Percentiles rank a stretch among this genome's conserved stretches.
phyloP scores from a whole-genome alignment of 2,888 invertebrate species.

The Nowickia ferox region DNA sequence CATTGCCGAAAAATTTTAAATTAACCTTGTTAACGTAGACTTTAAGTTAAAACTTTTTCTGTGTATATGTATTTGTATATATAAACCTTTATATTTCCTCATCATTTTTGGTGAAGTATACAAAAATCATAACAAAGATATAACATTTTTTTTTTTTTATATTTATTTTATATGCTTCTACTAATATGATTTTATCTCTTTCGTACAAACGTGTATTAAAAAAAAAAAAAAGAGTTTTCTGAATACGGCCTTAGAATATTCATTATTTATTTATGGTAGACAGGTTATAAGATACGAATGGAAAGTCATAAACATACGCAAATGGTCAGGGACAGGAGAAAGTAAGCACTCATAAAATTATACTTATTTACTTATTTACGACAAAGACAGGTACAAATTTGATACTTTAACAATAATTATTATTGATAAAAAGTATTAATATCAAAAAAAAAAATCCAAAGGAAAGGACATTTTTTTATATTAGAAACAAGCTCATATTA shows the following conservation, averaged over 20 bases:
- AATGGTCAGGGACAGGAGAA: not conserved
- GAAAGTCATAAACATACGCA: constrained; percentile 48
- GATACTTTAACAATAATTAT: no score
- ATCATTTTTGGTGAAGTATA: not conserved
- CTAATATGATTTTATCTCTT: not conserved
- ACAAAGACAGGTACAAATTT: not conserved
- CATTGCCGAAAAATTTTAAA: no score
- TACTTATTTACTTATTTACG: constrained; percentile 3
- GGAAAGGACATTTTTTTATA: no score
- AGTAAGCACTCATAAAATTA: constrained; percentile 3
- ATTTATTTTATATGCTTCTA: not conserved
- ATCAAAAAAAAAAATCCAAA: no score
- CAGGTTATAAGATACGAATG: constrained; percentile 28
- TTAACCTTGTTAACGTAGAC: no score
- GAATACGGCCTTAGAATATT: constrained; percentile 18
- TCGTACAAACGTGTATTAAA: not conserved
- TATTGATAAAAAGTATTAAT: no score
- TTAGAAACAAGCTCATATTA: not conserved
- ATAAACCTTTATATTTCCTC: no score
- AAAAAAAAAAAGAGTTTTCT: not conserved
- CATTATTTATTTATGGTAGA: constrained; percentile 60
- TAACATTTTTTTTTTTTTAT: not conserved
- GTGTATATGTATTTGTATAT: no score
- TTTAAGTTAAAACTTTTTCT: no score
- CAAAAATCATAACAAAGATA: not conserved